phyloP scores from a whole-genome alignment of 2,888 invertebrate species.

The Parnassius orleans region DNA sequence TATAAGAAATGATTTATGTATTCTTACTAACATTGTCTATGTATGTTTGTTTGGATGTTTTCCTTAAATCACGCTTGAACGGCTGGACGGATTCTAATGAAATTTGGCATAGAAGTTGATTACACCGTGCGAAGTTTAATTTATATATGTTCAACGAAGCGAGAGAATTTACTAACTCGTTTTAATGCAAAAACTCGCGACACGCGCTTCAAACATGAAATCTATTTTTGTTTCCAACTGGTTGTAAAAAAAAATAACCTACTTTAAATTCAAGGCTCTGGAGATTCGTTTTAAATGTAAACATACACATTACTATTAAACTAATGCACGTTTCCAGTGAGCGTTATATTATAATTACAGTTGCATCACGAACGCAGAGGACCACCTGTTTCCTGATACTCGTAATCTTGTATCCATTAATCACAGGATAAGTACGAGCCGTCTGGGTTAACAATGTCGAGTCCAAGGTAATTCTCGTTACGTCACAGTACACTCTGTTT shows the following conservation, averaged over 20 bases:
- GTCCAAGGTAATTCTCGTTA: conserved; percentile 12
- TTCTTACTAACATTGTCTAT: too few species aligned
- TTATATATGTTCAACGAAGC: too few species aligned
- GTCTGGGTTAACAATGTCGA: background rate
- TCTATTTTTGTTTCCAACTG: background rate
- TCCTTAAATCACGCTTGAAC: too few species aligned
- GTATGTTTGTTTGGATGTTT: too few species aligned
- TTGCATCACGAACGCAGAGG: conserved; percentile 11
- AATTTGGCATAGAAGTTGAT: too few species aligned
- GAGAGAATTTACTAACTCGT: too few species aligned
- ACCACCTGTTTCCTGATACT: conserved; percentile 17
- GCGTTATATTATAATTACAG: conserved; percentile 6
- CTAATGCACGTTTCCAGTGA: background rate
- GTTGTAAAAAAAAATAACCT: too few species aligned
- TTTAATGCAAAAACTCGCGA: too few species aligned
- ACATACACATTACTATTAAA: conserved; percentile 1
- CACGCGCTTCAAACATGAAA: background rate
- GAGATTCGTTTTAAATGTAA: conserved; percentile 3
- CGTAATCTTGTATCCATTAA: conserved; percentile 14
- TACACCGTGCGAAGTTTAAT: too few species aligned
- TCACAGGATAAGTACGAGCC: background rate
- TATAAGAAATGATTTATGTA: too few species aligned
- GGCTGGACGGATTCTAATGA: too few species aligned
- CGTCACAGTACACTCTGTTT: conserved; percentile 9
- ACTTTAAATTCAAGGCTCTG: background rate